Conservation (phyloP, 1,140 invertebrate species). For the Caenorhabditis brenneri region DNA sequence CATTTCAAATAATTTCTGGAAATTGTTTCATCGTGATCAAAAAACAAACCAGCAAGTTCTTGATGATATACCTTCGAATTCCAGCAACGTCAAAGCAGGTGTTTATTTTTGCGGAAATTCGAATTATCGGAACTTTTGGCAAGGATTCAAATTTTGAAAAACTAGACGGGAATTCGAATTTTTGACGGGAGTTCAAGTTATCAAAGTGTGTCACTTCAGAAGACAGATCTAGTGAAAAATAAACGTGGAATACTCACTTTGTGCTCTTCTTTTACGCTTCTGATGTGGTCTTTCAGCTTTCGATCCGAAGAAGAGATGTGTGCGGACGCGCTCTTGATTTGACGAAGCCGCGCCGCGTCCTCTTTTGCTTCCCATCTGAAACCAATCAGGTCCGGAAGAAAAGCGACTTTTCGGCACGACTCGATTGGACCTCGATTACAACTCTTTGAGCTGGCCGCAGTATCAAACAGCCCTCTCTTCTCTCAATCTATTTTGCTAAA, state of each 20-base stretch:
- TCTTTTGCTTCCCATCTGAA: slow-evolving; percentile 66
- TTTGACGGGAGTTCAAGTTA: too few relatives aligned
- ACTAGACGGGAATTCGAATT: too few relatives aligned
- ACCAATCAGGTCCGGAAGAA: slow-evolving; percentile 42
- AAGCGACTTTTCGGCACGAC: slow-evolving; percentile 30
- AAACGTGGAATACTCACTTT: slow-evolving; percentile 66
- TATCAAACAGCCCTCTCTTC: slow-evolving; percentile 36
- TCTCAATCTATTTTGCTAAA: slow-evolving; percentile 41
- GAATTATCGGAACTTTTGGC: too few relatives aligned
- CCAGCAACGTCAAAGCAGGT: too few relatives aligned
- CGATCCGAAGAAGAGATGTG: slow-evolving; percentile 68
- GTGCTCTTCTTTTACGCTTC: slow-evolving; percentile 68
- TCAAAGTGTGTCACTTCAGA: too few relatives aligned
- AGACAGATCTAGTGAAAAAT: too few relatives aligned
- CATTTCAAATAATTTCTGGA: too few relatives aligned
- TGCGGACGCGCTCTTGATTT: slow-evolving; percentile 66
- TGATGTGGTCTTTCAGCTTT: slow-evolving; percentile 63
- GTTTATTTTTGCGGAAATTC: too few relatives aligned
- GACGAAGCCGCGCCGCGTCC: slow-evolving; percentile 59
- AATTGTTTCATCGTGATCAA: too few relatives aligned
- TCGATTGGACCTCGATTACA: slow-evolving; percentile 37
- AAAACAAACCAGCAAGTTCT: too few relatives aligned
- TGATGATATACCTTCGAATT: too few relatives aligned
- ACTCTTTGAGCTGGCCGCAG: slow-evolving; percentile 35
- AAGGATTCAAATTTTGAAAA: too few relatives aligned